These are phyloP conservation scores for Drosophila chauvacae DNA, from an alignment of 1,140 invertebrate species.

Conservation along the genomic window DNA sequence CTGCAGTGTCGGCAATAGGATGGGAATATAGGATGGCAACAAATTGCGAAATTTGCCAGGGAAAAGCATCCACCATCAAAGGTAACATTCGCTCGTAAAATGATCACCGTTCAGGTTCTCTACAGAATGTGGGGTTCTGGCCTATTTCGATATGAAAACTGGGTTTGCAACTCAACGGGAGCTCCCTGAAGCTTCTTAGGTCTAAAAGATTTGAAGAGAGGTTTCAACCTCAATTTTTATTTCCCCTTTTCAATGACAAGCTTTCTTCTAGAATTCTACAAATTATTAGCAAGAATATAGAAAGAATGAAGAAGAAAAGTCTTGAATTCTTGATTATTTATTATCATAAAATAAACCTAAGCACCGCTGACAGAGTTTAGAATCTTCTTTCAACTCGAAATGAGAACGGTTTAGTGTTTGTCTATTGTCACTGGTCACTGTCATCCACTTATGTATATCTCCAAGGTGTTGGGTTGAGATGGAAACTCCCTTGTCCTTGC, in stretches of 20 bases:
- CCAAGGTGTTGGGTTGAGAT: background rate
- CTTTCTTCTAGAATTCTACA: no score
- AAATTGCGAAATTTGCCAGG: conserved; percentile 64
- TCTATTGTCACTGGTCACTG: background rate
- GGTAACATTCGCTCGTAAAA: conserved; percentile 70
- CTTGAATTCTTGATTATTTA: background rate
- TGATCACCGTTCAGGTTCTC: conserved; percentile 60
- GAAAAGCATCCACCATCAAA: conserved; percentile 25
- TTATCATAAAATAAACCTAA: background rate
- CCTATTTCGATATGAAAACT: background rate
- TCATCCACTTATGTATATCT: background rate
- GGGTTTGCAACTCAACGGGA: background rate
- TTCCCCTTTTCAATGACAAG: background rate
- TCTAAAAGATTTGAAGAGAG: background rate
- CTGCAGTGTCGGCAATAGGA: conserved; percentile 69
- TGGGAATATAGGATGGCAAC: conserved; percentile 70
- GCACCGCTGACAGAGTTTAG: background rate
- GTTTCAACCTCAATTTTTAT: background rate
- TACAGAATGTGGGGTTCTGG: conserved; percentile 6
- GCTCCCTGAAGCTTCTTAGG: background rate
- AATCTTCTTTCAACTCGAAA: background rate
- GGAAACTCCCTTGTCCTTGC: background rate
- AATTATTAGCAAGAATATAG: no score
- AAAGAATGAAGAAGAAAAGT: no score
- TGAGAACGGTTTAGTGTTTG: background rate